A percentile compares a stretch with the other conserved stretches of the same genome.
These are phyloP conservation scores for Lasioglossum morio DNA, from an alignment of 2,888 invertebrate genomes.

Conservation along the genomic window DNA sequence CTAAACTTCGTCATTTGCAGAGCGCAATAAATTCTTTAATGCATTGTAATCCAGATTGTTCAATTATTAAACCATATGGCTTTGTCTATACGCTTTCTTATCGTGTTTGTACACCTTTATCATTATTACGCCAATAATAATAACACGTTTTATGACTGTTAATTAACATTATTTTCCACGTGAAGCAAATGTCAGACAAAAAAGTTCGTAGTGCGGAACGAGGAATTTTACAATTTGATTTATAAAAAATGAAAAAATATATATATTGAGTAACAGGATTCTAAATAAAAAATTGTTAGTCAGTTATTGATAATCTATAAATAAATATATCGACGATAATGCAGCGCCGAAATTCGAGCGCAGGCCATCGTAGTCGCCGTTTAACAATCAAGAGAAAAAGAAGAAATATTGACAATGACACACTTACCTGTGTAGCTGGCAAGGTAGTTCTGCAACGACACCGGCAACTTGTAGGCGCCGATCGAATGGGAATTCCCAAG, in stretches of 20 bases:
- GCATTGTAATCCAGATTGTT: not conserved
- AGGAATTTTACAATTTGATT: not conserved
- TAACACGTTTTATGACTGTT: not conserved
- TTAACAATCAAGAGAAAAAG: not conserved
- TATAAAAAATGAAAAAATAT: not conserved
- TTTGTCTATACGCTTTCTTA: conserved; percentile 8
- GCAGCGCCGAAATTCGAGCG: not conserved
- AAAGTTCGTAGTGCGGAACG: not conserved
- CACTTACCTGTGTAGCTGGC: conserved; percentile 73
- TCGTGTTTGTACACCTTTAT: not conserved
- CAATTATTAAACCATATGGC: not conserved
- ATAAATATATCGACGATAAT: not conserved
- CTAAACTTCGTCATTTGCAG: not conserved
- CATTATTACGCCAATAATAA: not conserved
- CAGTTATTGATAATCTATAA: not conserved
- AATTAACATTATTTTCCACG: not conserved
- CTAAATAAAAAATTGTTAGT: not conserved
- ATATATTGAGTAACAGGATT: not conserved
- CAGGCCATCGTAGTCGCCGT: not conserved
- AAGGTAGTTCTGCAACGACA: conserved; percentile 75
- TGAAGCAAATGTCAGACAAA: not conserved
- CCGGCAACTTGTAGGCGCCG: conserved; percentile 72
- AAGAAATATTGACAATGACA: not conserved
- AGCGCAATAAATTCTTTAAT: not conserved
- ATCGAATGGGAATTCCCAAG: conserved; percentile 75